Evolutionary conservation across 2,797 vertebrate genomes (phyloP).

Genomic region (Protosalanx chinensis): DNA sequence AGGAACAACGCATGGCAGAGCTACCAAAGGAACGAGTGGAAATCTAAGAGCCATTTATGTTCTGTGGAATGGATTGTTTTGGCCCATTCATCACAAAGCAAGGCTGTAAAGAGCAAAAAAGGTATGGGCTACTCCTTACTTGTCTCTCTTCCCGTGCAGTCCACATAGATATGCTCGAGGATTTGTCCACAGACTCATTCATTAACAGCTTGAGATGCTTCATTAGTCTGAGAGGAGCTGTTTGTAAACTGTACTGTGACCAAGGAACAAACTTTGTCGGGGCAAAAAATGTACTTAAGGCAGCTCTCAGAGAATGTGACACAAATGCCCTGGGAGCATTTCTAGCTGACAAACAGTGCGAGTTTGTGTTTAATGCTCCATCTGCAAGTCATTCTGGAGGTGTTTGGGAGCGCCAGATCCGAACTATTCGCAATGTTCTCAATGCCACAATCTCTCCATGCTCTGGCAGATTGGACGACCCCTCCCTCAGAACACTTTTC

Average conservation of each 20-base stretch:
- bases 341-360: background rate
- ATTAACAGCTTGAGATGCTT: constrained; percentile 13
- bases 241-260: constrained; percentile 3
- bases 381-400: background rate
- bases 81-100: constrained; percentile 18
- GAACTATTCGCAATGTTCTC: background rate
- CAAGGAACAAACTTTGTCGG: constrained; percentile 13
- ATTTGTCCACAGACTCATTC: constrained; percentile 3
- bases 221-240: constrained; percentile 12
- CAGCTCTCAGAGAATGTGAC: background rate
- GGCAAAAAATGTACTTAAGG: constrained; percentile 4
- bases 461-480: background rate
- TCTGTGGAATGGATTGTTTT: constrained; percentile 17
- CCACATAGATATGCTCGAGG: constrained; percentile 6
- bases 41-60: constrained; percentile 16
- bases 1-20: constrained; percentile 26
- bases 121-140: constrained; percentile 1
- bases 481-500: background rate
- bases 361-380: background rate
- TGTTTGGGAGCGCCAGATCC: background rate
- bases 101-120: background rate
- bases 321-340: background rate
- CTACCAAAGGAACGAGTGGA: constrained; percentile 9
- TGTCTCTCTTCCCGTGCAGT: constrained; percentile 6
- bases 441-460: background rate